Conservation (phyloP, 2,113 vertebrate species). For the Egretta garzetta region DNA sequence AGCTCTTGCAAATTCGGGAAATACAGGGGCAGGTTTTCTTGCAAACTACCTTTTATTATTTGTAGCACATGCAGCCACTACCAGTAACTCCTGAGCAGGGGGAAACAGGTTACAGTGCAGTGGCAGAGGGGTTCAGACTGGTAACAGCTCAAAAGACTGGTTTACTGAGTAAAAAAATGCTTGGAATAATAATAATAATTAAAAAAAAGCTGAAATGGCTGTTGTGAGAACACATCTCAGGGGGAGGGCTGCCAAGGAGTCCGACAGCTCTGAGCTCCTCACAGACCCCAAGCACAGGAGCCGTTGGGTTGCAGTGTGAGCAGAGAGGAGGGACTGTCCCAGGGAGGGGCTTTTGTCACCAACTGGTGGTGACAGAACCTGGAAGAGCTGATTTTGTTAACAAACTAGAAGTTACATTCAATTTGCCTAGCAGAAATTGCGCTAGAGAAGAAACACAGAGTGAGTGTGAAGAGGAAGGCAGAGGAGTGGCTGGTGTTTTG, state of each 20-base stretch:
- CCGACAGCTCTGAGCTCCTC: neutral
- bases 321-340: neutral
- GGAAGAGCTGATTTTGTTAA: conserved; percentile 12
- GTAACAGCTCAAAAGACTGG: neutral
- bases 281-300: neutral
- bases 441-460: conserved; percentile 17
- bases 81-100: neutral
- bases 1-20: neutral
- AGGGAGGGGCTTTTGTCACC: neutral
- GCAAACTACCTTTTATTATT: neutral
- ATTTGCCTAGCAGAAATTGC: conserved; percentile 13
- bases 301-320: neutral
- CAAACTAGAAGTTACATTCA: neutral
- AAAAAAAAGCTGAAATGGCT: neutral
- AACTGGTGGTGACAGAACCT: neutral
- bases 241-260: neutral
- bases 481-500: neutral
- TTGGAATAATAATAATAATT: neutral
- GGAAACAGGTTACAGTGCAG: neutral
- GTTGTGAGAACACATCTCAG: neutral
- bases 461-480: conserved; percentile 31
- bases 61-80: neutral
- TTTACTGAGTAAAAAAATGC: neutral
- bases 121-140: neutral
- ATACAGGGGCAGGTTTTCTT: neutral